Percentiles rank a stretch among this genome's conserved stretches.
phyloP scores from a whole-genome alignment of 1,140 invertebrate species.

The Drosophila obscura region DNA sequence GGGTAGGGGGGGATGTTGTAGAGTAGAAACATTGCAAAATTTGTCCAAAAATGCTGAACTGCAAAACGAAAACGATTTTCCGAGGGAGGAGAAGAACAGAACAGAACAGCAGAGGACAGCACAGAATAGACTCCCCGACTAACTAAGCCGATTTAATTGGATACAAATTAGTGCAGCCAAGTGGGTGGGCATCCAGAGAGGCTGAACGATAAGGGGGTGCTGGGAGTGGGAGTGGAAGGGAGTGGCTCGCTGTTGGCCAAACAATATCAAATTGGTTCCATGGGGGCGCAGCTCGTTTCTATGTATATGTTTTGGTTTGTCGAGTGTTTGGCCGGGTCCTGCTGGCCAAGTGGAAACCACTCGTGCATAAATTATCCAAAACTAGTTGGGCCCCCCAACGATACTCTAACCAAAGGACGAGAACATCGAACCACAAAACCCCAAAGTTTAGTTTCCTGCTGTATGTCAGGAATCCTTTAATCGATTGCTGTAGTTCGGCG shows the following conservation, averaged over 20 bases:
- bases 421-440: not conserved
- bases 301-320: slow-evolving; percentile 16
- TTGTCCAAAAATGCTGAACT: slow-evolving; percentile 36
- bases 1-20: not conserved
- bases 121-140: slow-evolving; percentile 16
- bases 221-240: not conserved
- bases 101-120: too few relatives aligned
- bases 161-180: slow-evolving; percentile 55
- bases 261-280: slow-evolving; percentile 52
- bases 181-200: slow-evolving; percentile 6
- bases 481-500: too few relatives aligned
- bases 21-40: slow-evolving; percentile 5
- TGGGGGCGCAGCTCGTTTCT: slow-evolving; percentile 14
- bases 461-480: too few relatives aligned
- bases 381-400: slow-evolving; percentile 1
- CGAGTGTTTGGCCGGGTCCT: slow-evolving; percentile 24
- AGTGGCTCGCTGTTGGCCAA: slow-evolving; percentile 18
- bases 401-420: slow-evolving; percentile 16
- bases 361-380: slow-evolving; percentile 54
- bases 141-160: slow-evolving; percentile 67
- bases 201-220: not conserved
- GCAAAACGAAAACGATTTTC: slow-evolving; percentile 30
- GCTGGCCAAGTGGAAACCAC: slow-evolving; percentile 48
- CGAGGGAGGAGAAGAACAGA: not conserved
- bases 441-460: too few relatives aligned